phyloP scores from a whole-genome alignment of 2,797 vertebrate species.

The Salarias fasciatus region DNA sequence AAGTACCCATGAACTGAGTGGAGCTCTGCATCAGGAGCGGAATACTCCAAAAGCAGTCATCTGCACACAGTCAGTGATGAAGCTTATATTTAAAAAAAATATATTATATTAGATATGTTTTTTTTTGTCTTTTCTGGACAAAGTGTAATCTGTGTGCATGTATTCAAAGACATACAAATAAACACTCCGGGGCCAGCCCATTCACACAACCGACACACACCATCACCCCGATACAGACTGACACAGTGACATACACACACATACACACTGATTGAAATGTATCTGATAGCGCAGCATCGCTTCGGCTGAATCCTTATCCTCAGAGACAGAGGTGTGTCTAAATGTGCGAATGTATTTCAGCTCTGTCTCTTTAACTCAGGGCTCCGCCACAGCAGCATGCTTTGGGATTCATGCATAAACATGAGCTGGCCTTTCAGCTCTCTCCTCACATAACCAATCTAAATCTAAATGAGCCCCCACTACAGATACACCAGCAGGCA shows the following conservation, averaged over 20 bases:
- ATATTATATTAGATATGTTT: conserved; percentile 16
- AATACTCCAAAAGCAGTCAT: conserved; percentile 34
- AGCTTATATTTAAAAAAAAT: conserved; percentile 30
- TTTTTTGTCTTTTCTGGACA: conserved; percentile 19
- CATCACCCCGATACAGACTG: conserved; percentile 5
- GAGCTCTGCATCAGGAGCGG: conserved; percentile 40
- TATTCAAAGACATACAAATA: background rate
- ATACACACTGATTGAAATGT: conserved; percentile 59
- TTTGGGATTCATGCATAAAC: conserved; percentile 84
- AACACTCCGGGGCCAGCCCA: conserved; percentile 10
- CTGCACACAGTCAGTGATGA: conserved; percentile 6
- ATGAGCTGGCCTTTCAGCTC: conserved; percentile 85
- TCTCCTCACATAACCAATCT: conserved; percentile 85
- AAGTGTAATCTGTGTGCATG: conserved; percentile 14
- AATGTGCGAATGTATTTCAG: conserved; percentile 69
- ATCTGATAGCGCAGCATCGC: conserved; percentile 47
- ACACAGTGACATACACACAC: conserved; percentile 26
- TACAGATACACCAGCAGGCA: conserved; percentile 84
- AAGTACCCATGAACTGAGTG: conserved; percentile 35
- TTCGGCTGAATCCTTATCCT: conserved; percentile 59
- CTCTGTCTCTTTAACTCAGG: conserved; percentile 80
- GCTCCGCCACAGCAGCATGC: conserved; percentile 76
- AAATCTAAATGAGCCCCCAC: conserved; percentile 86
- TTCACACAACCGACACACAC: conserved; percentile 28
- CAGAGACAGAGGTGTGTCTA: conserved; percentile 69